A percentile compares a stretch with the other conserved stretches of the same genome.
Evolutionary conservation across 1,140 invertebrate species (phyloP).

Genomic region (Vollenhovia emeryi): DNA sequence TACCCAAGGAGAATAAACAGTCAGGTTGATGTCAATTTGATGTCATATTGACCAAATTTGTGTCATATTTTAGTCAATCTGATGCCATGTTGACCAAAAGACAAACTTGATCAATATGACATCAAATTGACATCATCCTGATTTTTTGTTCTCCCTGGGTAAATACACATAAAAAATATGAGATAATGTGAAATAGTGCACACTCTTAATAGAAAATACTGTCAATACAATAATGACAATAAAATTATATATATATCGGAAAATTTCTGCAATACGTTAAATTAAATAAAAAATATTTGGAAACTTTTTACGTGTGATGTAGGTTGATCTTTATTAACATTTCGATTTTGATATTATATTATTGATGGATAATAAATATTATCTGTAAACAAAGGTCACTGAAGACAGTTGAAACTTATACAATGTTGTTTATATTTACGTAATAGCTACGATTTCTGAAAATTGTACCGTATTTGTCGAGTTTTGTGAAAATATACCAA

Average conservation of each 20-base stretch:
- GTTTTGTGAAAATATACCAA: slow-evolving; percentile 15
- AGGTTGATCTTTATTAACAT: neutral
- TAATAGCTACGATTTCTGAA: neutral
- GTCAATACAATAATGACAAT: neutral
- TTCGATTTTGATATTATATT: neutral
- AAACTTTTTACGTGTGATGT: neutral
- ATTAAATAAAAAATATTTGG: neutral
- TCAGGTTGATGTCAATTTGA: no score
- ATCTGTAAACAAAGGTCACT: slow-evolving; percentile 1
- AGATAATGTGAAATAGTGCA: neutral
- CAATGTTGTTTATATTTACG: neutral
- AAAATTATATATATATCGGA: neutral
- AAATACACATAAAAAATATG: neutral
- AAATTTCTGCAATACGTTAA: neutral
- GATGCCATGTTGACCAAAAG: no score
- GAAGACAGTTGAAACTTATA: neutral
- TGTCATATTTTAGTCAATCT: no score
- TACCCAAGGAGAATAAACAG: no score
- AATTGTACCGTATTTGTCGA: neutral
- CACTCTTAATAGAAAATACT: neutral
- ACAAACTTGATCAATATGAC: no score
- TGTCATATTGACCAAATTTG: no score
- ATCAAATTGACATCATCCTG: no score
- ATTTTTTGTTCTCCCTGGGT: no score
- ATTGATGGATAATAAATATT: neutral